Conservation (phyloP, 30 jellyfish, hydroid and myxozoan genomes). For the Aurelia sp. region DNA sequence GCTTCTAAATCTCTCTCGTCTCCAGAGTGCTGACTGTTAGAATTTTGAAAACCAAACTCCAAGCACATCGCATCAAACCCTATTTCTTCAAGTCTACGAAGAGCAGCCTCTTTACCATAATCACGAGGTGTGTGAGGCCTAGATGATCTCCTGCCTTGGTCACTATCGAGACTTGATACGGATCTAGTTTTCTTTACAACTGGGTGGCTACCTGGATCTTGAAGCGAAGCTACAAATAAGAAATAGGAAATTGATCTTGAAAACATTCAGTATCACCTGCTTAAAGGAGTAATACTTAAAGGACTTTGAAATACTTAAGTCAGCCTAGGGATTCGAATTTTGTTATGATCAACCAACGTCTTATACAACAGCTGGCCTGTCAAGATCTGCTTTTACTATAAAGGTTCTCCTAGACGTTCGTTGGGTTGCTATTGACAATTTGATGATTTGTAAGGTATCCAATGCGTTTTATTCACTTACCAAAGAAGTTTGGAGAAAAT, state of each 20-base stretch:
- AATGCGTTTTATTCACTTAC: too few relatives aligned
- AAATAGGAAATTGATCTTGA: neutral
- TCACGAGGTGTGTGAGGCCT: slow-evolving; percentile 60
- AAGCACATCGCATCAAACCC: slow-evolving; percentile 67
- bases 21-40: neutral
- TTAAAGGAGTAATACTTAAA: too few relatives aligned
- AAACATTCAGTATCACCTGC: too few relatives aligned
- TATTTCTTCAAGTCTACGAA: slow-evolving; percentile 53
- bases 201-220: slow-evolving; percentile 8
- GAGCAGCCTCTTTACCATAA: slow-evolving; percentile 69
- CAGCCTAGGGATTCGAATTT: too few relatives aligned
- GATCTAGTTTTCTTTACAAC: neutral
- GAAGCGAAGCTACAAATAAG: slow-evolving; percentile 11
- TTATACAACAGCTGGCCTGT: too few relatives aligned
- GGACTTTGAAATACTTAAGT: too few relatives aligned
- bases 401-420: too few relatives aligned
- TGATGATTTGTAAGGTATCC: too few relatives aligned
- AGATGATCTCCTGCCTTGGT: slow-evolving; percentile 10
- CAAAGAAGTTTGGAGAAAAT: too few relatives aligned
- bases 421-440: too few relatives aligned
- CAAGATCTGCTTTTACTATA: too few relatives aligned
- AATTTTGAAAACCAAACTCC: slow-evolving; percentile 35
- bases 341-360: too few relatives aligned
- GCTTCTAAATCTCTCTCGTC: neutral
- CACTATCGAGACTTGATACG: slow-evolving; percentile 10